Conservation (phyloP, 2,888 invertebrate species). For the Abrostola triplasia region DNA sequence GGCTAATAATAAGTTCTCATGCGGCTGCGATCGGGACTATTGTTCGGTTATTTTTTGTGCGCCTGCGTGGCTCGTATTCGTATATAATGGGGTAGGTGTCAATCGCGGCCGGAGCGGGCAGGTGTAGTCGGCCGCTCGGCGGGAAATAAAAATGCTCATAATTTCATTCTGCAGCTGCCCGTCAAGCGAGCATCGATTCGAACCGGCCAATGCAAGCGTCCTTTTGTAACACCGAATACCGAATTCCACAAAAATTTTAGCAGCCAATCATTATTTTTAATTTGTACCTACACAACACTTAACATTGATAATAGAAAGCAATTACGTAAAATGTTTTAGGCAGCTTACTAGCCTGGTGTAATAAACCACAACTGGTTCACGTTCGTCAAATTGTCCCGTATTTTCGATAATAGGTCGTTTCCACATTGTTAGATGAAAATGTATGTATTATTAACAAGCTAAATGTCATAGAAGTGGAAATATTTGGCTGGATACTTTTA, state of each 20-base stretch:
- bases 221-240: slow-evolving; percentile 79
- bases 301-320: slow-evolving; percentile 43
- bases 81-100: slow-evolving; percentile 86
- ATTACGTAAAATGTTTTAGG: slow-evolving; percentile 54
- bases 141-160: slow-evolving; percentile 86
- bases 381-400: slow-evolving; percentile 31
- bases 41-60: slow-evolving; percentile 81
- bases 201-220: slow-evolving; percentile 63
- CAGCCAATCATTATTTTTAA: slow-evolving; percentile 79
- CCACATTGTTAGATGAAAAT: slow-evolving; percentile 20
- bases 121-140: slow-evolving; percentile 70
- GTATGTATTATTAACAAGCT: neutral
- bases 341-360: slow-evolving; percentile 13
- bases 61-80: slow-evolving; percentile 67
- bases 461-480: neutral
- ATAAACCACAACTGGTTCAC: slow-evolving; percentile 34
- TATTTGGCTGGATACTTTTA: too few relatives aligned
- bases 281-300: slow-evolving; percentile 66
- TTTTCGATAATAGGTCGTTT: slow-evolving; percentile 26
- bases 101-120: slow-evolving; percentile 80
- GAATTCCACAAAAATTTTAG: slow-evolving; percentile 79
- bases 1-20: slow-evolving; percentile 87
- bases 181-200: slow-evolving; percentile 82
- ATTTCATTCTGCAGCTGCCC: slow-evolving; percentile 87
- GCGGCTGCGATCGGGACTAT: slow-evolving; percentile 82